Conservation (phyloP, 2,797 vertebrate species). For the Chaetodon trifasciatus region DNA sequence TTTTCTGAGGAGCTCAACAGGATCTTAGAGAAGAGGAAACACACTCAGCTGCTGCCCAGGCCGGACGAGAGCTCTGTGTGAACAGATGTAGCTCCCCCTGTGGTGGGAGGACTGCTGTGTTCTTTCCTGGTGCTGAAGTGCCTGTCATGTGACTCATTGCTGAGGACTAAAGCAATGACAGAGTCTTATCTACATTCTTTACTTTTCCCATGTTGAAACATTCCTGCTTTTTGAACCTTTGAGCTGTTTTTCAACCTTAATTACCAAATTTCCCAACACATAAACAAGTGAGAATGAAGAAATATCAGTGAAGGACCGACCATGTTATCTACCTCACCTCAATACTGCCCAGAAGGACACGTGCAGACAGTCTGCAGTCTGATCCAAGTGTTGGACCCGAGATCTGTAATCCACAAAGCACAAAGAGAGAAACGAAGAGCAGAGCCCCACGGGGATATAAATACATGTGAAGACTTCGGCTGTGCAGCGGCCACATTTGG, state of each 20-base stretch:
- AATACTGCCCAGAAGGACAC: conserved; percentile 46
- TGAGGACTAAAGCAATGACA: conserved; percentile 55
- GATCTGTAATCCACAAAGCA: conserved; percentile 38
- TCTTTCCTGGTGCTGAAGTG: conserved; percentile 65
- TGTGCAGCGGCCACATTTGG: conserved; percentile 44
- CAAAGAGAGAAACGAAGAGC: conserved; percentile 46
- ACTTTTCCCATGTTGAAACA: conserved; percentile 36
- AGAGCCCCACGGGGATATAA: conserved; percentile 50
- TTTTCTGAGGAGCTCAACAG: conserved; percentile 97
- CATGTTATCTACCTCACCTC: conserved; percentile 77
- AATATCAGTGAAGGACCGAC: conserved; percentile 28
- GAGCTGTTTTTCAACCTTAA: conserved; percentile 26
- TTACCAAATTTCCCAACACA: conserved; percentile 38
- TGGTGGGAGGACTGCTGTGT: conserved; percentile 61
- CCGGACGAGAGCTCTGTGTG: conserved; percentile 98
- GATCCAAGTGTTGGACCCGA: conserved; percentile 24
- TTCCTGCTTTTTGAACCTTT: conserved; percentile 44
- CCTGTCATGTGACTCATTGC: conserved; percentile 57
- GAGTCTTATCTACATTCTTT: conserved; percentile 46
- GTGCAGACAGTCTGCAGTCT: conserved; percentile 27
- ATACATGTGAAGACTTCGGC: conserved; percentile 58
- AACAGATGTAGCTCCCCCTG: conserved; percentile 56
- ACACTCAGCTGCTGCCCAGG: conserved; percentile 89
- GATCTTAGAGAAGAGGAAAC: conserved; percentile 97
- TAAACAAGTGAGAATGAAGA: conserved; percentile 30